These are phyloP conservation scores for Tachycineta bicolor DNA, from an alignment of 2,113 vertebrate species.

Conservation along the genomic window DNA sequence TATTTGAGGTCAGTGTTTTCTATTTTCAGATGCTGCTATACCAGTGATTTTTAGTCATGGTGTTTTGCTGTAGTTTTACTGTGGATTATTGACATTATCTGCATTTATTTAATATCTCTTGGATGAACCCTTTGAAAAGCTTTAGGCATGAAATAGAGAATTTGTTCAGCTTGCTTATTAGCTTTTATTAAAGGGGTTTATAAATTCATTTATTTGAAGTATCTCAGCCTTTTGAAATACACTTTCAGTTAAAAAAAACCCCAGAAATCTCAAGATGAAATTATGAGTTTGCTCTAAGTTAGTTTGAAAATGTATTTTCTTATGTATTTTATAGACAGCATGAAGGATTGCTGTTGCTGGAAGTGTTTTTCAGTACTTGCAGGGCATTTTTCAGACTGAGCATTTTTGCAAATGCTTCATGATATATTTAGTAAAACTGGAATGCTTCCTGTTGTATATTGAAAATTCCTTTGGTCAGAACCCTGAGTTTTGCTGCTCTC, in stretches of 20 bases:
- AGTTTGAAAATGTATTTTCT: not conserved
- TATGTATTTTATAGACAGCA: not conserved
- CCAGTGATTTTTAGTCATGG: not conserved
- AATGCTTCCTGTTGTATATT: not conserved
- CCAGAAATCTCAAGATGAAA: not conserved
- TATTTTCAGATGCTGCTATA: not conserved
- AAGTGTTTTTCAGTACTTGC: not conserved
- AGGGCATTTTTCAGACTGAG: not conserved
- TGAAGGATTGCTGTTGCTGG: not conserved
- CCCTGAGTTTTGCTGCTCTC: not conserved
- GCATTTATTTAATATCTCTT: not conserved
- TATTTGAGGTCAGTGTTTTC: not conserved
- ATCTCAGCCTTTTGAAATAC: not conserved
- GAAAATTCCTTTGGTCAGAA: not conserved
- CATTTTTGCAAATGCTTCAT: not conserved
- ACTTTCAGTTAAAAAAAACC: not conserved
- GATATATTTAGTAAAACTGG: not conserved
- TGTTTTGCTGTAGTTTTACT: constrained; percentile 1
- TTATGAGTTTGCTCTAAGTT: not conserved
- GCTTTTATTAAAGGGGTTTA: not conserved
- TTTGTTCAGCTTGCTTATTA: not conserved
- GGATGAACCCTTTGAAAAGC: not conserved
- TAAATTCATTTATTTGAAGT: not conserved
- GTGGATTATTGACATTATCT: not conserved
- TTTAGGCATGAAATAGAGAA: not conserved